Evolutionary conservation across 2,113 vertebrate species (phyloP).

Genomic region (Lasiurus cinereus): DNA sequence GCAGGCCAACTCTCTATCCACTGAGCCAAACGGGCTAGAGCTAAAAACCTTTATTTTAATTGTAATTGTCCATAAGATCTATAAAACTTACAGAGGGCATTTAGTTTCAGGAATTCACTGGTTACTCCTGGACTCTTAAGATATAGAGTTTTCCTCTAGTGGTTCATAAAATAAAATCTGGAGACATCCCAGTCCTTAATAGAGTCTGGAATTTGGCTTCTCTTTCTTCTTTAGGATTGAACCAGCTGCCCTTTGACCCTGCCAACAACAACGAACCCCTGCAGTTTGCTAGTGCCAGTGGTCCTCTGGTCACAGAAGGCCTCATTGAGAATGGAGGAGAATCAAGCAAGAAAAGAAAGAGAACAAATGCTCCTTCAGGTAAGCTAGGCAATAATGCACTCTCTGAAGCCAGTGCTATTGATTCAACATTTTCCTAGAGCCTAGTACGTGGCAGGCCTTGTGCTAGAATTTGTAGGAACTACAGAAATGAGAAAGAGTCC

Average conservation of each 20-base stretch:
- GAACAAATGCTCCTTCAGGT: conserved; percentile 92
- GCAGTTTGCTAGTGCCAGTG: conserved; percentile 88
- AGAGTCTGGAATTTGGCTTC: conserved; percentile 81
- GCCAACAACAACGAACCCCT: conserved; percentile 90
- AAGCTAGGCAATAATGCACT: conserved; percentile 61
- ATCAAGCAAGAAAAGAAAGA: conserved; percentile 92
- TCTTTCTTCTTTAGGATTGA: conserved; percentile 90
- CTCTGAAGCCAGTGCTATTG: conserved; percentile 45
- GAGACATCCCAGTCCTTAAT: conserved; percentile 63
- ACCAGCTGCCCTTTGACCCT: conserved; percentile 92
- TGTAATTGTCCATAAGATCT: conserved; percentile 52
- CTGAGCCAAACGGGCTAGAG: too few species aligned
- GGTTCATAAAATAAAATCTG: conserved; percentile 55
- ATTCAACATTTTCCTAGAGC: conserved; percentile 33
- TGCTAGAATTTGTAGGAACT: neutral
- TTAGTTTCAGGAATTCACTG: conserved; percentile 54
- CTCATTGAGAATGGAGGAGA: conserved; percentile 90
- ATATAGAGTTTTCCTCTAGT: conserved; percentile 37
- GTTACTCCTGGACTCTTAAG: conserved; percentile 12
- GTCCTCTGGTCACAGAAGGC: conserved; percentile 87
- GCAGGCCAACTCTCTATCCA: too few species aligned
- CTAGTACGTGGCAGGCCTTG: neutral
- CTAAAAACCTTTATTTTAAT: conserved; percentile 56
- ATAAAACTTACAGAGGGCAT: conserved; percentile 44
- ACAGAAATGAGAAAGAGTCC: conserved; percentile 15